Conservation (phyloP, 2,888 invertebrate species). For the Caenorhabditis sp. region DNA sequence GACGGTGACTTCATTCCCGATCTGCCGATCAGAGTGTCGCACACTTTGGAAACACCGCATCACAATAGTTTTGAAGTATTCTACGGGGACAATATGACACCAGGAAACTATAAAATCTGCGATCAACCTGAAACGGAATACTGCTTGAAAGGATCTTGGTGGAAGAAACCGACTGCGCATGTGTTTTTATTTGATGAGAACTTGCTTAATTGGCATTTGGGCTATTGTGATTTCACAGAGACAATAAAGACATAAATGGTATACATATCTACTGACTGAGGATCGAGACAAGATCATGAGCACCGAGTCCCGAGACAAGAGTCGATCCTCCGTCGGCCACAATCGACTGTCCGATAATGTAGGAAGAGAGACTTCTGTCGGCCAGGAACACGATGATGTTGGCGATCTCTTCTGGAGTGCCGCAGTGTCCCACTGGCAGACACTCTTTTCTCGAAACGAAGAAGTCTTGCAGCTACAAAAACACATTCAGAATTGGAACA, state of each 20-base stretch:
- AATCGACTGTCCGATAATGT: slow-evolving; percentile 61
- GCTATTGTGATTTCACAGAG: slow-evolving; percentile 50
- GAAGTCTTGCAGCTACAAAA: slow-evolving; percentile 21
- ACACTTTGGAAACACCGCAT: slow-evolving; percentile 55
- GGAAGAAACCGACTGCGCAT: slow-evolving; percentile 55
- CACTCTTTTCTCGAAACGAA: slow-evolving; percentile 44
- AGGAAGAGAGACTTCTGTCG: slow-evolving; percentile 46
- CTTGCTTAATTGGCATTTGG: slow-evolving; percentile 47
- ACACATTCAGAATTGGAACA: neutral
- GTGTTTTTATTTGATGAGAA: slow-evolving; percentile 63
- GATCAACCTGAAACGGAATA: slow-evolving; percentile 62
- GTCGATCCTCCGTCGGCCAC: slow-evolving; percentile 59
- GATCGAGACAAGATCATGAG: slow-evolving; percentile 41
- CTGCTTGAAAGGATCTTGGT: slow-evolving; percentile 62
- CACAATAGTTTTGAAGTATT: slow-evolving; percentile 67
- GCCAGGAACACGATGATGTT: slow-evolving; percentile 48
- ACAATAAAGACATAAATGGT: neutral
- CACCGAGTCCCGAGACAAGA: slow-evolving; percentile 44
- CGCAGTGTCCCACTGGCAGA: slow-evolving; percentile 41
- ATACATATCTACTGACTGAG: slow-evolving; percentile 15
- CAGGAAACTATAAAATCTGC: slow-evolving; percentile 56
- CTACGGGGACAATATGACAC: slow-evolving; percentile 57
- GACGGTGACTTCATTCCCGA: slow-evolving; percentile 68
- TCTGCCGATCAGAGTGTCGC: slow-evolving; percentile 62
- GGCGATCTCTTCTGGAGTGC: slow-evolving; percentile 34